Base-by-base conservation (phyloP, 1,140 invertebrate genomes). In the Drosophila varians region DNA sequence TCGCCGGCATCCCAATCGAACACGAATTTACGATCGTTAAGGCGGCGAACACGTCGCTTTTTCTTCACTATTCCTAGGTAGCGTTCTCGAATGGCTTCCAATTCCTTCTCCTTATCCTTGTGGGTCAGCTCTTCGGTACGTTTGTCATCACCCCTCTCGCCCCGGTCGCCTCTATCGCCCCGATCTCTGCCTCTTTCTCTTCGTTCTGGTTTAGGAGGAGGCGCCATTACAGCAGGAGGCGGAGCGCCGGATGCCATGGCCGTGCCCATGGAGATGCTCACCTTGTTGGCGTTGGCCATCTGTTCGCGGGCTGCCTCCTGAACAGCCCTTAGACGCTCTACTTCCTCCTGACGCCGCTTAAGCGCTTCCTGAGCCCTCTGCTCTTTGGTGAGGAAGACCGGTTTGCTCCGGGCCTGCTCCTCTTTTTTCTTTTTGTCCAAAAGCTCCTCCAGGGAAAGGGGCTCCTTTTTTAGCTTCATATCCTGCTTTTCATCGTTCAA, bases 1-100 rank as follows among this genome's bases (percentile, higher is more conserved):
- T 99, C 99, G 0, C 96, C 95, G 3, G 98, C 98, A 93, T 99
- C 99, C 99, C 99, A 99, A 92, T 99, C 99, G 92, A 99, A 99
- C 0, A 99, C 98, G 94, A 99, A 99, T 92, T 99, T 99, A 3
- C 98, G 93, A 89, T 99, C 99, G 92, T 99, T 99, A 3, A 99
- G 92, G 66, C 98, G 93, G 26, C 99, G 92, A 0, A 99, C 96
- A 38, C 97, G 93, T 4, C 98, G 94, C 88, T 99, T 99, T 89
- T 98, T 99, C 87, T 99, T 99, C 0, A 98, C 92, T 12, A 98
- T 94, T 6, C 98, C 97, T n/a, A 99, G 93, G 92, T 99, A 99
- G 6, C 98, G 93, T 90, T 99, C 98, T 74, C 97, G 96, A 43
- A 98, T 98, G 0, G 97, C 97, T 92, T 98, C 97, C 36, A 96